Evolutionary conservation across 2,797 vertebrate species (phyloP), one percentile per base, ranked within the genome.

Genomic region (Enteromius anoplus): DNA sequence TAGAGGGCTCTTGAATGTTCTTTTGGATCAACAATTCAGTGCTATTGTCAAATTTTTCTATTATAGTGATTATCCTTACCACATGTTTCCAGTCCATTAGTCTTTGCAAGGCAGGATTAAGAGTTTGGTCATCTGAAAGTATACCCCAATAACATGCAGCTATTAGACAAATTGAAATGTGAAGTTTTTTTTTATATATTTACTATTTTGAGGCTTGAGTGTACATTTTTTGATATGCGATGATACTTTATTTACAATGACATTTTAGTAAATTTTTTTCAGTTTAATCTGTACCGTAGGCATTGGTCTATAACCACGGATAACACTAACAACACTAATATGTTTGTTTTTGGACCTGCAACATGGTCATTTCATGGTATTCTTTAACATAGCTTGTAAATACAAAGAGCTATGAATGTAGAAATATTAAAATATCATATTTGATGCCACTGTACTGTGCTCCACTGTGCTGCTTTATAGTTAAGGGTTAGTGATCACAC

Each of bases 1-100:
- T 53, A 82, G 80, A 82, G 80, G 80, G 80, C 80, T 82, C 60
- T 29, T 82, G 60, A 17, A 65, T 66, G 58, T 51, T 32, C 40
- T 32, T 78, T 32, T 23, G 21, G 1, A 23, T 75, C 51, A 58
- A 26, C 51, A 75, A 17, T 42, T 37, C 17, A 47, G 40, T 47
- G 10, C 40, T 17, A 32, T 64, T 47, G 58, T 77, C 40, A 64
- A 14, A 45, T 64, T 2, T 42, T 32, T 64, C 71, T 23, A 58
- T 23, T 58, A 1, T 40, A 40, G 21, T 40, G 3, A 73, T 40
- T 5, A 58, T 23, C 4, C 37, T 5, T 26, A 60, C 34, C 21
- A 75, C 12, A 51, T 53, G 34, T 75, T 58, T 58, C 32, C 32
- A 15, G 8, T 58, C 1, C 21, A 40, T 58, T 70, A 71, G 40